Conservation (phyloP, 92 coral and sea anemone genomes). For the Porites rus region DNA sequence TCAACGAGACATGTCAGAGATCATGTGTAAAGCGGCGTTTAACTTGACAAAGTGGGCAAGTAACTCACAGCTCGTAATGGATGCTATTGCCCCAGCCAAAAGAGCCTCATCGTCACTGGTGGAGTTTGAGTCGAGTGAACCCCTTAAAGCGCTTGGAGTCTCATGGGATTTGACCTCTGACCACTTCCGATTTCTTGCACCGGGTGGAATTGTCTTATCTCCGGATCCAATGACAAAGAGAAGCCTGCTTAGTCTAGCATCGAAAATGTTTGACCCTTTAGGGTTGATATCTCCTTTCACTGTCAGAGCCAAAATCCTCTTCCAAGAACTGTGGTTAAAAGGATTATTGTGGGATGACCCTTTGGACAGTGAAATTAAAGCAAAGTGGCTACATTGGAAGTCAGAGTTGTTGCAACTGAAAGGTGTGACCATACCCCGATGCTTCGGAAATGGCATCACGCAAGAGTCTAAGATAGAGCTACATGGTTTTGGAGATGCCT, state of each 20-base stretch:
- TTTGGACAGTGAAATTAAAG: too few species aligned
- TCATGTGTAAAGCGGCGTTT: conserved; percentile 47
- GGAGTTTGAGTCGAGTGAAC: conserved; percentile 7
- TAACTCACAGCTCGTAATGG: conserved; percentile 30
- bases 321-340: background rate
- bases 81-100: conserved; percentile 1
- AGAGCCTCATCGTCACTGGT: conserved; percentile 10
- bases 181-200: conserved; percentile 22
- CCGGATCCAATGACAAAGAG: conserved; percentile 23
- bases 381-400: too few species aligned
- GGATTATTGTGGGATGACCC: too few species aligned
- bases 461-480: too few species aligned
- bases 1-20: conserved; percentile 21
- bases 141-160: conserved; percentile 48
- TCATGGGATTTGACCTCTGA: conserved; percentile 32
- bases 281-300: conserved; percentile 55
- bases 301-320: conserved; percentile 44
- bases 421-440: too few species aligned
- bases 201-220: background rate
- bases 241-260: conserved; percentile 19
- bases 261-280: conserved; percentile 46
- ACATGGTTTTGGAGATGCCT: too few species aligned
- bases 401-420: too few species aligned
- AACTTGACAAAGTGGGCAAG: conserved; percentile 61
- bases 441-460: too few species aligned